Evolutionary conservation across 2,888 invertebrate genomes (phyloP).

Genomic region (Arrhopalites spinosus): DNA sequence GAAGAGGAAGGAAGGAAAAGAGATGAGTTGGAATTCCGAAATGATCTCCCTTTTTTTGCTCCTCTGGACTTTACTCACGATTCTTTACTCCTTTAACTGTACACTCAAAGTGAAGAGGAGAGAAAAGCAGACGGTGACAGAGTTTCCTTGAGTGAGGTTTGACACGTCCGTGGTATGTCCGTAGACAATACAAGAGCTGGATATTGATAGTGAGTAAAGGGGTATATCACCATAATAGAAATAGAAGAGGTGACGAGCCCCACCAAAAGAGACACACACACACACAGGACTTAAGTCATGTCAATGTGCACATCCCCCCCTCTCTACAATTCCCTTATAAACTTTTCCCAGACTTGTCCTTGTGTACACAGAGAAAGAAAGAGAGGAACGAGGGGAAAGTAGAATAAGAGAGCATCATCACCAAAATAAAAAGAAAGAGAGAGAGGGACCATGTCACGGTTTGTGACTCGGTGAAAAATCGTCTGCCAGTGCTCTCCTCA

Average conservation of each 20-base stretch:
- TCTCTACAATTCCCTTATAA: not conserved
- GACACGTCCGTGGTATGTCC: not conserved
- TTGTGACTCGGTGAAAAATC: constrained; percentile 32
- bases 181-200: no score
- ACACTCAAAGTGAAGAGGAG: not conserved
- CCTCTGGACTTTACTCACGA: not conserved
- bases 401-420: constrained; percentile 17
- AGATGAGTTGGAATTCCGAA: constrained; percentile 4
- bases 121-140: not conserved
- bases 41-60: constrained; percentile 15
- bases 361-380: not conserved
- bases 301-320: not conserved
- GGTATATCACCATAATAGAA: not conserved
- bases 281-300: constrained; percentile 4
- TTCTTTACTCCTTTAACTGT: not conserved
- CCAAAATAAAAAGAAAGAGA: not conserved
- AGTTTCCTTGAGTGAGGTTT: not conserved
- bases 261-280: not conserved
- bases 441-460: constrained; percentile 21
- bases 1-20: not conserved
- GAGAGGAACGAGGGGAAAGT: not conserved
- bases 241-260: no score
- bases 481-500: constrained; percentile 10
- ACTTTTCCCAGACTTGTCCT: not conserved
- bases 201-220: not conserved